Conservation (phyloP, 2,888 invertebrate genomes). For the Cerastoderma edule region DNA sequence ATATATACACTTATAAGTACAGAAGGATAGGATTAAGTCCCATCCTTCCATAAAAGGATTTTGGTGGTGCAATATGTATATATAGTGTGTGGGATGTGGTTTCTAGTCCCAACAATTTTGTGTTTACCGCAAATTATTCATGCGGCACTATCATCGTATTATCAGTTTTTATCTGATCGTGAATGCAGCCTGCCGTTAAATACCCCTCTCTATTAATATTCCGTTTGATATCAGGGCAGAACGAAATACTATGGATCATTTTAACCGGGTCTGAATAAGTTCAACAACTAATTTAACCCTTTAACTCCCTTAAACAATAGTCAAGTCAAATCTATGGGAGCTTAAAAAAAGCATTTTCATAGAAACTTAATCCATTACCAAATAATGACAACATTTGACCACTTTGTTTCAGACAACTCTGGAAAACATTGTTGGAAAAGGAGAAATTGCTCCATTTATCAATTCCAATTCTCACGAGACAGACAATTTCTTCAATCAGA, state of each 20-base stretch:
- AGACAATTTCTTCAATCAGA: no score
- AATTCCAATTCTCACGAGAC: no score
- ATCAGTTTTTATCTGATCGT: constrained; percentile 50
- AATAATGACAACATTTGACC: no score
- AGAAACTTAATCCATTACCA: no score
- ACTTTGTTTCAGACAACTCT: not conserved
- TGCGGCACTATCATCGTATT: constrained; percentile 49
- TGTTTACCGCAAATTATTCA: constrained; percentile 32
- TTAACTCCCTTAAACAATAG: no score
- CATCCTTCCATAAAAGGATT: constrained; percentile 12
- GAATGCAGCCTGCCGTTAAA: constrained; percentile 43
- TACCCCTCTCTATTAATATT: constrained; percentile 54
- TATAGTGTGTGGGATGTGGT: no score
- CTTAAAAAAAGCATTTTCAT: no score
- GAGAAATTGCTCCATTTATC: not conserved
- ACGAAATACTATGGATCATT: constrained; percentile 8
- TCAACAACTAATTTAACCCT: no score
- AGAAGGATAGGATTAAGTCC: not conserved
- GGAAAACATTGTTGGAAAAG: constrained; percentile 10
- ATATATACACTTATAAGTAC: not conserved
- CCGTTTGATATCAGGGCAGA: constrained; percentile 51
- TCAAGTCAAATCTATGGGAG: no score
- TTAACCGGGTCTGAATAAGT: no score
- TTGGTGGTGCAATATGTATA: not conserved
- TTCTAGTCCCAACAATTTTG: no score